These are phyloP conservation scores for Ianthella basta DNA, from an alignment of 37 sponge, comb jelly and placozoan genomes.

Conservation along the genomic window DNA sequence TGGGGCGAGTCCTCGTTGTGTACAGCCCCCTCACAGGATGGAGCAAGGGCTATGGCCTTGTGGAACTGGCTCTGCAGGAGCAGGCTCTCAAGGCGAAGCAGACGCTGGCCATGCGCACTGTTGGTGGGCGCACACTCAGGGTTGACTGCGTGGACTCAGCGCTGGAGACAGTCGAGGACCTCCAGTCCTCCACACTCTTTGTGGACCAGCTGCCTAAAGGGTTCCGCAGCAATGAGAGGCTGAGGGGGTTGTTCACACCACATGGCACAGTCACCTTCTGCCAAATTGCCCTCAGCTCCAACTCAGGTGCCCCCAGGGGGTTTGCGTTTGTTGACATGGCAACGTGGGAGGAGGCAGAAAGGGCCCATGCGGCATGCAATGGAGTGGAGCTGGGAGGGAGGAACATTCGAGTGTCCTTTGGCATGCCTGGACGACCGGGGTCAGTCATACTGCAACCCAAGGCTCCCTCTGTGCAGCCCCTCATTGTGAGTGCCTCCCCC, in stretches of 20 bases:
- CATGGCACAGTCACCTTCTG: conserved; percentile 77
- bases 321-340: conserved; percentile 87
- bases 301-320: conserved; percentile 56
- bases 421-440: conserved; percentile 86
- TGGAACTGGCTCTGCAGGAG: conserved; percentile 55
- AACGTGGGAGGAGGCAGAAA: conserved; percentile 62
- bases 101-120: conserved; percentile 51
- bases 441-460: conserved; percentile 75
- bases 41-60: conserved; percentile 78
- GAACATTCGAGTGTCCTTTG: conserved; percentile 73
- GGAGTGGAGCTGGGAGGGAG: conserved; percentile 42
- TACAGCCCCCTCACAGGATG: conserved; percentile 41
- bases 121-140: conserved; percentile 62
- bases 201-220: conserved; percentile 79
- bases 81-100: conserved; percentile 70
- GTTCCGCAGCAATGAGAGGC: conserved; percentile 34
- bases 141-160: conserved; percentile 78
- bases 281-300: conserved; percentile 68
- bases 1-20: conserved; percentile 65
- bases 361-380: conserved; percentile 52
- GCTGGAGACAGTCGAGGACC: conserved; percentile 59
- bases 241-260: conserved; percentile 46
- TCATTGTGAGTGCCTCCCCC: neutral
- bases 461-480: neutral
- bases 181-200: conserved; percentile 76